Conservation (phyloP, 2,797 vertebrate species). For the Argentina silus region DNA sequence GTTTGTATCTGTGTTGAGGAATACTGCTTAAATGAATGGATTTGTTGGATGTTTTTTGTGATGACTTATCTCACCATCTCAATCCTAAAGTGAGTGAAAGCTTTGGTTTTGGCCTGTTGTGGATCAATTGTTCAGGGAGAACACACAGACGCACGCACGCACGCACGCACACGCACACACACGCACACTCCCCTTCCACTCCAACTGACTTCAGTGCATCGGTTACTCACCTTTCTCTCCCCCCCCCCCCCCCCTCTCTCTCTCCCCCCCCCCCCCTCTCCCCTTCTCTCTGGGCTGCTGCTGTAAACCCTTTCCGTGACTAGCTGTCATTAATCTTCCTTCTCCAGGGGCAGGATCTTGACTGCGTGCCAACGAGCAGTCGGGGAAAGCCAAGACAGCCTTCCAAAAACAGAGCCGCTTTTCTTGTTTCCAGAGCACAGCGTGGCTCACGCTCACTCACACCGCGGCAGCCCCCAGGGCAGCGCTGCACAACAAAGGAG, state of each 20-base stretch:
- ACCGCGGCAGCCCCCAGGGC: slow-evolving; percentile 57
- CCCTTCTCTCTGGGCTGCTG: slow-evolving; percentile 43
- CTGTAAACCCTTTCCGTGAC: slow-evolving; percentile 80
- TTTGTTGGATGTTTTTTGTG: not conserved
- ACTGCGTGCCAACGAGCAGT: slow-evolving; percentile 72
- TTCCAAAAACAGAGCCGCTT: slow-evolving; percentile 72
- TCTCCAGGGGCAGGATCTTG: slow-evolving; percentile 81
- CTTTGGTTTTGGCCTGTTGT: not conserved
- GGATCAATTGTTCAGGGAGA: not conserved
- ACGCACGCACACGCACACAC: not conserved
- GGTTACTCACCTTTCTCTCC: not conserved
- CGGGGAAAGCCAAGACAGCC: slow-evolving; percentile 75
- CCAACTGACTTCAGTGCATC: not conserved
- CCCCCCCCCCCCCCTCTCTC: slow-evolving; percentile 14
- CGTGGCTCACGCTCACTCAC: slow-evolving; percentile 50
- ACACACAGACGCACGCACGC: not conserved
- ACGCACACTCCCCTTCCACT: not conserved
- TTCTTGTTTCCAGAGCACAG: slow-evolving; percentile 72
- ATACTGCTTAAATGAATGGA: not conserved
- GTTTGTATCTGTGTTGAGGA: not conserved
- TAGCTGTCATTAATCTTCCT: slow-evolving; percentile 84
- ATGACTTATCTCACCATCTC: not conserved
- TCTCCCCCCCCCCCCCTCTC: slow-evolving; percentile 37
- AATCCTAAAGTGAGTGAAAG: not conserved
- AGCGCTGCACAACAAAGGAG: slow-evolving; percentile 53